Base-by-base conservation (phyloP, 2,797 vertebrate species). In the Phoebastria nigripes region DNA sequence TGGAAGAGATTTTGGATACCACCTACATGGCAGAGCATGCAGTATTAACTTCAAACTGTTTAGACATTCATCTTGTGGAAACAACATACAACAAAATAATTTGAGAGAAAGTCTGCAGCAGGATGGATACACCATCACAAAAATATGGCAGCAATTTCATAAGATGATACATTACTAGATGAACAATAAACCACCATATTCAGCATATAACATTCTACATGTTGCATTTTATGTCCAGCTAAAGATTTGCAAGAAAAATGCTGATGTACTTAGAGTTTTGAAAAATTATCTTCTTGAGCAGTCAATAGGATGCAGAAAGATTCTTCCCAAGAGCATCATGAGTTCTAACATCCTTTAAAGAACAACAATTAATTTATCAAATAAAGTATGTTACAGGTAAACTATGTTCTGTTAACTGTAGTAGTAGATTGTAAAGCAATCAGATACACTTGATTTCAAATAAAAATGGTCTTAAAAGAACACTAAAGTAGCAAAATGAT, bases 31-130 rank as follows among this genome's bases (percentile, higher is more conserved):
- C 17, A 89, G 62, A 76, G 39, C 47, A 72, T 33, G 70, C 39
- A 70, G 58, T 70, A 92, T 91, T 93, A 37, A 85, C 95, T 97
- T 94, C 97, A 95, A 79, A 67, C 35, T 74, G 46, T 80, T 90
- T 72, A 74, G 74, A 56, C 39, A 47, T 85, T 86, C 61, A 12
- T 82, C 54, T 86, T 83, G 56, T 33, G 51, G 78, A 96, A 96
- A 87, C n/a, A 54, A 41, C 69, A 31, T 72, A 66, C 56, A 80
- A 88, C 66, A 94, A 96, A 90, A 82, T 70, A 21, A 69, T 65
- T 65, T 87, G 42, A 54, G 70, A 87, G 74, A 58, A 94, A 85
- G 42, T 65, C 72, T 39, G 18, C 28, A 81, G 33, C 41, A 56
- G 79, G 31, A 61, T 77, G 19, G 47, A 54, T 82, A 77, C 17